A percentile compares a stretch with the other conserved stretches of the same genome.
These are phyloP conservation scores for Montipora sp. DNA, from an alignment of 64 coral and sea anemone genomes.

Conservation along the genomic window DNA sequence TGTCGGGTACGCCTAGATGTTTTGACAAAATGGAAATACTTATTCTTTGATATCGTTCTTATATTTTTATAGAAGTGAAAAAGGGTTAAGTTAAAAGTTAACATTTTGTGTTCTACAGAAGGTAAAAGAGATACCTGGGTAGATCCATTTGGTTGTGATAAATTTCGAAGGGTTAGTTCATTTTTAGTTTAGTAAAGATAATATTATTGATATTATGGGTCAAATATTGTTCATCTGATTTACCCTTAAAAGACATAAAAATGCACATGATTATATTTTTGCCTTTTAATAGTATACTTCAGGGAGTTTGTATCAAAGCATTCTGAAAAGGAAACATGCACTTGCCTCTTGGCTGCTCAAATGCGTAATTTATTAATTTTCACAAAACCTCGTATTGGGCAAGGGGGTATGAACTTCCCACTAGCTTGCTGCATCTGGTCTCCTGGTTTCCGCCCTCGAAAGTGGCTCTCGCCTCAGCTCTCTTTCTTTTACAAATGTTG, in stretches of 20 bases:
- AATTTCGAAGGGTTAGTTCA: not conserved
- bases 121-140: not conserved
- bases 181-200: too few species aligned
- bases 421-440: not conserved
- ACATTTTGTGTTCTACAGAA: not conserved
- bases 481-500: not conserved
- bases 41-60: not conserved
- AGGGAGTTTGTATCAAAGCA: not conserved
- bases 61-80: not conserved
- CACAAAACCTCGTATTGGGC: not conserved
- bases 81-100: not conserved
- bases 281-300: not conserved
- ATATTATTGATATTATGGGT: not conserved
- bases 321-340: not conserved
- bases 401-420: not conserved
- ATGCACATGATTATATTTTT: not conserved
- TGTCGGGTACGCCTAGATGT: conserved; percentile 45
- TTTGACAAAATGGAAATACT: conserved; percentile 19
- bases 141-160: not conserved
- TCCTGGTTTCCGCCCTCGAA: not conserved
- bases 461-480: not conserved
- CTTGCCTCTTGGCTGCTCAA: not conserved
- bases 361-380: not conserved
- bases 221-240: not conserved
- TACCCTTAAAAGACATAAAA: not conserved